Percentiles rank a stretch among this genome's conserved stretches.
Conservation (phyloP, 2,113 vertebrate genomes). For the Cariama cristata region DNA sequence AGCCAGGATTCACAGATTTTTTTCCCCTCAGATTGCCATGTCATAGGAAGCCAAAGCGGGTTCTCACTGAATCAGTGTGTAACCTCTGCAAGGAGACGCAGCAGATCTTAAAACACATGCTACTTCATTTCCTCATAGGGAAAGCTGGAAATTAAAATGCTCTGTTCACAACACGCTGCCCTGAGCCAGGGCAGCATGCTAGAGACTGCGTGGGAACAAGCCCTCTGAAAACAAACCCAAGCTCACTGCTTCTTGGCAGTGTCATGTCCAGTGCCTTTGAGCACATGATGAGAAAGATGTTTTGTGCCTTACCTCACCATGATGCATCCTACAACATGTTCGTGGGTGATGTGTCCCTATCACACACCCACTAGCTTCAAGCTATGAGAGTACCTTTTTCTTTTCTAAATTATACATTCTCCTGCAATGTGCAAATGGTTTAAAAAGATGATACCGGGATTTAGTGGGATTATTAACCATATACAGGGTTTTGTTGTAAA, state of each 20-base stretch:
- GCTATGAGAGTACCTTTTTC: background rate
- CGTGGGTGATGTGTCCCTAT: background rate
- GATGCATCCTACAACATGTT: fast-evolving
- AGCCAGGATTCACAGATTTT: background rate
- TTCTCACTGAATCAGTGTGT: background rate
- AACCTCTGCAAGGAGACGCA: background rate
- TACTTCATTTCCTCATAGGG: background rate
- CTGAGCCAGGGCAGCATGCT: background rate
- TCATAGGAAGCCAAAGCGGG: background rate
- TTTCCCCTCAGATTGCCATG: background rate
- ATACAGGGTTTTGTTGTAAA: background rate
- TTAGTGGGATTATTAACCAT: background rate
- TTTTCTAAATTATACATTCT: background rate
- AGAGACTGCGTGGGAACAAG: background rate
- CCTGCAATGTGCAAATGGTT: background rate
- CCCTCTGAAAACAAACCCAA: background rate
- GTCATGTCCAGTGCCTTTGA: background rate
- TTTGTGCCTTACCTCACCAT: background rate
- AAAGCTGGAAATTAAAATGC: background rate
- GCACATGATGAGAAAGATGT: background rate
- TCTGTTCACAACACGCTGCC: background rate
- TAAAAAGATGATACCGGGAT: background rate
- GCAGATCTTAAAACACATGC: background rate
- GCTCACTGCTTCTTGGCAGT: background rate
- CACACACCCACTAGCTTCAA: background rate